Evolutionary conservation across 2,888 invertebrate species (phyloP), one percentile per base, ranked within the genome.

Genomic region (Tachina fera): DNA sequence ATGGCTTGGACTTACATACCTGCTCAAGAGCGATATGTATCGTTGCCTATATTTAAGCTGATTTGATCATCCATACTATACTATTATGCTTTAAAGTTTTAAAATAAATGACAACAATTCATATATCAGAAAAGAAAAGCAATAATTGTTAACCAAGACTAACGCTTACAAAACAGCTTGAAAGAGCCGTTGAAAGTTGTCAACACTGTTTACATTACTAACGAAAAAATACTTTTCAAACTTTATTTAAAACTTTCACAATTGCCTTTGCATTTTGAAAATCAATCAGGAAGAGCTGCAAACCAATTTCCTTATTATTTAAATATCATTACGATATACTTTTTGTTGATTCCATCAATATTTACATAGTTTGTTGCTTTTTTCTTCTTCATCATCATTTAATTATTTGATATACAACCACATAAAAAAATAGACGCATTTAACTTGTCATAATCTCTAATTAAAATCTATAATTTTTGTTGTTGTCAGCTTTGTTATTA

Each of bases 391-490:
- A 22, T 61, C 61, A 61, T 61, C 58, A 63, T 63, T 71, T 71
- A 77, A 77, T 68, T 71, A 53, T 71, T 79, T 74, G 68, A 75
- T 75, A 53, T 51, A 70, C 75, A 81, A 75, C 81, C 81, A 81
- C 81, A 70, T 70, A 43, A 47, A 67, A 61, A 43, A 31, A 31
- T 6, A 76, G 75, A 83, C 75, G 51, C 71, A 85, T 86, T 72
- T 74, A 68, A 72, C 79, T 76, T 86, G 86, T 86, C 86, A 86
- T 83, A 86, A 86, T 86, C 86, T 86, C 47, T 61, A 86, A 86
- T 80, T 79, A 45, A 83, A 86, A 86, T 86, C 86, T 76, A 86
- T 80, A 86, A 72, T 76, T 86, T 67, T 83, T 76, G 65, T 67
- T 71, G 71, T 83, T 79, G 78, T 75, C 61, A 82, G 58, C 41